Evolutionary conservation across 2,113 vertebrate genomes (phyloP), one percentile per base, ranked within the genome.

Genomic region (Tiliqua scincoides): DNA sequence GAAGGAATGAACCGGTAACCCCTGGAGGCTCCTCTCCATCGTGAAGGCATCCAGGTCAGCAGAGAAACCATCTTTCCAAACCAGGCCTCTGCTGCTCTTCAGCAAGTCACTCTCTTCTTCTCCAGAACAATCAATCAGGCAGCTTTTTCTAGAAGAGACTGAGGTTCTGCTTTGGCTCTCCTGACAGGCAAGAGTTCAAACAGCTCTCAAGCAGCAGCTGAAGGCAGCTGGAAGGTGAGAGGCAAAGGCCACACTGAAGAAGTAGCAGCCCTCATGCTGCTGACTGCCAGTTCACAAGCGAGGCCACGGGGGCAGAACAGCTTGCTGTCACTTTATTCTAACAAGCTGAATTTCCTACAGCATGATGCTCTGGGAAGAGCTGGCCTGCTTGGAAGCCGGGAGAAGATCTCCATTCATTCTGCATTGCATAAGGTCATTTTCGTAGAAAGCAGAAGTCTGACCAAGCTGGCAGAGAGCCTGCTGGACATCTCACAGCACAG

Each of bases 121-220:
- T 23, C 83, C 4, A n/a, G 48, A 89, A 79, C 89, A 75, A 82
- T n/a, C n/a, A n/a, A n/a, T 87, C 93, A 94, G 91, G 86, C 90
- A 95, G 87, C 77, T 57, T 85, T 20, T 67, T 37, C 88, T 83
- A 25, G 92, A 88, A 84, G 91, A 83, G 86, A 79, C 87, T 77
- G 85, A 86, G 87, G 17, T 71, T 88, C 82, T 12, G 23, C 91
- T 6, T 90, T 54, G 17, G 67, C 52, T 54, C 43, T 65, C 89
- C 61, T 63, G 89, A 89, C 79, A 11, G 89, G 88, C 37, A 84
- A 0, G 54, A 62, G 25, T 70, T 0, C 15, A 43, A 1, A 27
- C 0, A 67, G n/a, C 65, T 71, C n/a, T 57, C 2, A 57, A 17
- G 54, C 35, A 1, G 48, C n/a, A 0, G 14, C 82, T 85, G 0